These are phyloP conservation scores for Triplophysa yarkandensis DNA, from an alignment of 2,797 vertebrate genomes.

Conservation along the genomic window DNA sequence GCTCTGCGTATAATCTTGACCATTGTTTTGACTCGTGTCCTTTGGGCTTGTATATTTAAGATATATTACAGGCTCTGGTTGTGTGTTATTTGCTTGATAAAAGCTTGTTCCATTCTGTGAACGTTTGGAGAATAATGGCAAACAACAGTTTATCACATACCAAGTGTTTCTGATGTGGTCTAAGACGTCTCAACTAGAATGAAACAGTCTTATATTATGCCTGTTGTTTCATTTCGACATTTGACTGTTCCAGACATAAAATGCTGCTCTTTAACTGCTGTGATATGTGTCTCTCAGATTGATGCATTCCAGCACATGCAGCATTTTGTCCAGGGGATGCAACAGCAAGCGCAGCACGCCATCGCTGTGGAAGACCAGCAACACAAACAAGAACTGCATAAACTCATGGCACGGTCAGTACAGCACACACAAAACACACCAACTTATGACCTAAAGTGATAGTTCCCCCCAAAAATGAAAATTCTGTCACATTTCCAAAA, in stretches of 20 bases:
- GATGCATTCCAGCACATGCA: slow-evolving; percentile 99
- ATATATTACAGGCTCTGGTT: neutral
- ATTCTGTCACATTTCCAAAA: too few species aligned
- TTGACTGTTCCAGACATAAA: too few species aligned
- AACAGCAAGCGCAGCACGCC: slow-evolving; percentile 94
- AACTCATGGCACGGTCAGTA: slow-evolving; percentile 91
- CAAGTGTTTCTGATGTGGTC: too few species aligned
- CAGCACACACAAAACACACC: neutral
- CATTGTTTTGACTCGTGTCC: neutral
- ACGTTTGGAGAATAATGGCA: neutral
- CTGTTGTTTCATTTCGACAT: too few species aligned
- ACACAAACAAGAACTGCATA: slow-evolving; percentile 95
- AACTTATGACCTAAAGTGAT: too few species aligned
- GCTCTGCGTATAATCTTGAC: neutral
- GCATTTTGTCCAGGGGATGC: slow-evolving; percentile 95
- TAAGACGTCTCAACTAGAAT: too few species aligned
- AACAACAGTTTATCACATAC: neutral
- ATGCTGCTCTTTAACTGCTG: neutral
- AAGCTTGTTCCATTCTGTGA: neutral
- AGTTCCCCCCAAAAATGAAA: too few species aligned
- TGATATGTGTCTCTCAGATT: slow-evolving; percentile 73
- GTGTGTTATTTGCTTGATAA: neutral
- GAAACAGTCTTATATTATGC: too few species aligned
- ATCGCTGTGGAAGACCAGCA: slow-evolving; percentile 93
- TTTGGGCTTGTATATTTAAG: neutral